Evolutionary conservation across 2,888 invertebrate species (phyloP), one percentile per base, ranked within the genome.

Genomic region (Noctua comes): DNA sequence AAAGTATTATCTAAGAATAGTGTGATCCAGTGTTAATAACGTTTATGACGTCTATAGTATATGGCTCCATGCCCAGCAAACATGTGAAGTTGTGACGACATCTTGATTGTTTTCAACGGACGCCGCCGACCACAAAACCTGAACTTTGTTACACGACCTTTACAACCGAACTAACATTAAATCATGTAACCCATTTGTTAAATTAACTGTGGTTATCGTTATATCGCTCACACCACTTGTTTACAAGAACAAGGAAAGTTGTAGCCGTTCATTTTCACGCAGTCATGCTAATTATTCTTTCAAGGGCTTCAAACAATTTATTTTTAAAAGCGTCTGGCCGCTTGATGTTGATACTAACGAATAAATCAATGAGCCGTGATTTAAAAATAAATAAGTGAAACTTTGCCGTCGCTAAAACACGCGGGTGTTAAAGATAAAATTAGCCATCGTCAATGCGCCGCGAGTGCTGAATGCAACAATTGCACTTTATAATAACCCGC

Each of bases 401-500:
- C 78, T 73, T 73, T 68, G 66, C 24, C 65, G 69, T 73, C 54
- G 83, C 69, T 70, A 31, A 84, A 86, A 74, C 68, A 83, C 79
- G 88, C 88, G 85, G 88, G 87, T 86, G 79, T 83, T 82, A 79
- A 76, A 87, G 86, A 88, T 88, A 86, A 88, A 92, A 92, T 90
- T 88, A 86, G 79, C 86, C 85, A 89, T 88, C 84, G 89, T 89
- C 90, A 93, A 92, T 90, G 84, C 89, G 90, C 89, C 84, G 85
- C 88, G 89, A 93, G 92, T 93, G 93, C 93, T 86, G 89, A 93
- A 93, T 93, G 93, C 93, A 93, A 93, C 90, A 87, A 89, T 88
- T 92, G 91, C 93, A 92, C 89, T 90, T 92, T 91, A 93, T 95
- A 95, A 95, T 95, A 92, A 95, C 96, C 96, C 96, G 96, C 96